Evolutionary conservation across 2,888 invertebrate species (phyloP), one percentile per base, ranked within the genome.

Genomic region (Drosophila testacea): DNA sequence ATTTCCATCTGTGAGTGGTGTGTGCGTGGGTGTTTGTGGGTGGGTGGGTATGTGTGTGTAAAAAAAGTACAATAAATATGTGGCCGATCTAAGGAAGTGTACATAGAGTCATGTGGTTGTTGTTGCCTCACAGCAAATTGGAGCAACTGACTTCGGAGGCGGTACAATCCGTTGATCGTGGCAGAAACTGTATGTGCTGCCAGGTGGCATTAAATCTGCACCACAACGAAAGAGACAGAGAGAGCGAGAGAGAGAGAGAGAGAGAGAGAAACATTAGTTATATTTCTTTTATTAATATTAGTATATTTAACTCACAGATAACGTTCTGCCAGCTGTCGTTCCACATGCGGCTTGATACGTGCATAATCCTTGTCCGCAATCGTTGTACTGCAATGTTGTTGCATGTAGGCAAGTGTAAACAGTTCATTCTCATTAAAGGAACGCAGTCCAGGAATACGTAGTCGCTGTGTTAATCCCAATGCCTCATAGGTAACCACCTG

Each of bases 311-410:
- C 92, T 81, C 79, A 92, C 92, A 92, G 83, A 77, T 92, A 91
- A 51, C 90, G 77, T 73, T 92, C 92, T 7, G 92, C 90, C 52
- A 92, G 68, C 70, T 90, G 89, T 7, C 90, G 90, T 70, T 92
- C 92, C 22, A 92, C 90, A 36, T 92, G 91, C n/a, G 92, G 92
- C 76, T 92, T 92, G 16, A 92, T 91, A 52, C 86, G 87, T 36
- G 91, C 91, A 77, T 92, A 92, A 63, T 92, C 90, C 76, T 90
- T 92, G 50, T 90, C 90, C 54, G 92, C 90, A 62, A 92, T 89
- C 4, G 90, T 80, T n/a, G 91, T 90, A 60, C 92, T 92, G 57
- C 92, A 92, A 64, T 92, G 92, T 63, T 91, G 91, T 63, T 92
- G 92, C 91, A 92, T 90, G 63, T 91, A 91, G 32, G 91, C 85